Evolutionary conservation across 2,888 invertebrate species (phyloP).

Genomic region (Hybos culiciformis): DNA sequence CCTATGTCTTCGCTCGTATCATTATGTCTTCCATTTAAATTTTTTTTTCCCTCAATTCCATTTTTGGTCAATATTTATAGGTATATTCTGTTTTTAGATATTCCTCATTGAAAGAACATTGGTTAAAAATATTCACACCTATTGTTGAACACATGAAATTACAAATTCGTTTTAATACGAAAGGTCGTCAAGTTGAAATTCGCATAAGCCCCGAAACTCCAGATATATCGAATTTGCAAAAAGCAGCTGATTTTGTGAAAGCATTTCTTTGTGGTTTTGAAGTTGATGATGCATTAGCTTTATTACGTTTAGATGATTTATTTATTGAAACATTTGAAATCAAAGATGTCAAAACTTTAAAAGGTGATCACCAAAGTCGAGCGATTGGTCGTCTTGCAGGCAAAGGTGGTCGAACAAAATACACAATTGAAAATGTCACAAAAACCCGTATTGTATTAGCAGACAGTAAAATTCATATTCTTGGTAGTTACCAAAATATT

Average conservation of each 20-base stretch:
- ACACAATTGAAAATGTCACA: slow-evolving; percentile 97
- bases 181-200: slow-evolving; percentile 54
- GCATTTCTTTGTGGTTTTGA: slow-evolving; percentile 95
- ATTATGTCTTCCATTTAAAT: too few species aligned
- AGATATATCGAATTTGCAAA: slow-evolving; percentile 85
- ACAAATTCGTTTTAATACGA: slow-evolving; percentile 88
- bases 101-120: slow-evolving; percentile 87
- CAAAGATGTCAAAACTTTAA: slow-evolving; percentile 87
- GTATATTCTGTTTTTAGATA: slow-evolving; percentile 43
- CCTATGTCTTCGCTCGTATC: not conserved
- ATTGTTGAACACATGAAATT: slow-evolving; percentile 89
- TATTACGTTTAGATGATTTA: slow-evolving; percentile 88
- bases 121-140: slow-evolving; percentile 94
- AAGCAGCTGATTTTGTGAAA: slow-evolving; percentile 95
- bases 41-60: too few species aligned
- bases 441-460: slow-evolving; percentile 96
- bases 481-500: slow-evolving; percentile 96
- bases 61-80: slow-evolving; percentile 1
- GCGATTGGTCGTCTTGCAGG: slow-evolving; percentile 95
- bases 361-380: slow-evolving; percentile 88
- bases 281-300: slow-evolving; percentile 88
- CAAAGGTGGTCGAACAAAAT: slow-evolving; percentile 92
- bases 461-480: slow-evolving; percentile 89
- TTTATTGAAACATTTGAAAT: slow-evolving; percentile 96
- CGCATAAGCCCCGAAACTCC: slow-evolving; percentile 39